These are phyloP conservation scores for Argyrosomus japonicus DNA, from an alignment of 2,113 vertebrate genomes.

Conservation along the genomic window DNA sequence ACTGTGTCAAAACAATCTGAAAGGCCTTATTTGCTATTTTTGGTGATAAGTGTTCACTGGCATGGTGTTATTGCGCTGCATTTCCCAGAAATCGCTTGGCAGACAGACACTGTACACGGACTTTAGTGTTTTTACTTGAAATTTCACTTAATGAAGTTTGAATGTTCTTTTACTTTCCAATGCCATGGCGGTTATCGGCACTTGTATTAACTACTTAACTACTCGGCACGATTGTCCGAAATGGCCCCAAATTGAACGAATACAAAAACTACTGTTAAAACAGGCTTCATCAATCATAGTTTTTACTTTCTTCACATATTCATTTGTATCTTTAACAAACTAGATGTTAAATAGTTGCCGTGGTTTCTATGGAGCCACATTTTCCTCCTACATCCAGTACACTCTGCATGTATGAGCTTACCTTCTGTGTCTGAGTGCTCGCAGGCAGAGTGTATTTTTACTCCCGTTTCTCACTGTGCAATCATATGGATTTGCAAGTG, in stretches of 20 bases:
- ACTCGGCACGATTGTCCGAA: constrained; percentile 15
- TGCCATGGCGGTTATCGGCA: constrained; percentile 37
- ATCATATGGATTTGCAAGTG: constrained; percentile 31
- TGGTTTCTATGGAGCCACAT: constrained; percentile 14
- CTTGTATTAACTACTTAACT: constrained; percentile 32
- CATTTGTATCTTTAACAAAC: constrained; percentile 4
- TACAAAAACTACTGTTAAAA: background rate
- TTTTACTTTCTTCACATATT: background rate
- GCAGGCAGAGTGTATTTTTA: constrained; percentile 45
- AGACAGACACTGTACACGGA: constrained; percentile 10
- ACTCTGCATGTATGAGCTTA: constrained; percentile 41
- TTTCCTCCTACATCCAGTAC: constrained; percentile 30
- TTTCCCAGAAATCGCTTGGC: constrained; percentile 59
- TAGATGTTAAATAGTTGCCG: constrained; percentile 10
- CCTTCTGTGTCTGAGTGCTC: constrained; percentile 35
- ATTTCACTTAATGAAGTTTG: constrained; percentile 35
- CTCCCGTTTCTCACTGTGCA: constrained; percentile 43
- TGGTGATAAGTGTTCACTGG: constrained; percentile 29
- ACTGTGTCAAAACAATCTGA: constrained; percentile 9
- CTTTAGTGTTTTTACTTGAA: constrained; percentile 42
- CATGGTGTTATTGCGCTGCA: background rate
- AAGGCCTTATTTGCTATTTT: constrained; percentile 42
- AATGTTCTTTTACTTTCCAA: constrained; percentile 30
- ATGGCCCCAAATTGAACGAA: constrained; percentile 2
- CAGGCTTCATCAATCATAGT: background rate